Evolutionary conservation across 2,797 vertebrate genomes (phyloP), one percentile per base, ranked within the genome.

Genomic region (Trichosurus vulpecula): DNA sequence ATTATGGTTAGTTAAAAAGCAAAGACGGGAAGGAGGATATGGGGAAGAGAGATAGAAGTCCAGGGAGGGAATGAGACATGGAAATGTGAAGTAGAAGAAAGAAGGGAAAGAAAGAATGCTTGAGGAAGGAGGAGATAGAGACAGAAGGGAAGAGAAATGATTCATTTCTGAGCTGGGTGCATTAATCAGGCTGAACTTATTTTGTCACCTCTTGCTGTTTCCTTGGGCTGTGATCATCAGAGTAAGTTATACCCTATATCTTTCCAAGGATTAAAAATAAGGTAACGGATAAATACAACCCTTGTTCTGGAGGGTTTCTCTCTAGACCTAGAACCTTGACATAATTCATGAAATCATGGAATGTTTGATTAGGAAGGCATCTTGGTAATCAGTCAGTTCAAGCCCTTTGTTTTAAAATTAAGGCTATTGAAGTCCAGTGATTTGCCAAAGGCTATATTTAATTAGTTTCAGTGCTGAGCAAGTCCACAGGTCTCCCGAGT

Each of bases 91-190:
- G 31, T 90, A 91, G 31, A 94, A 29, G 54, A 53, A 81, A 87
- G 29, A 61, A 92, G 53, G 81, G 35, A 74, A 55, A 74, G 81
- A 74, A 55, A 74, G 55, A 90, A n/a, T 27, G 0, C 52, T 87
- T 22, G 47, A 89, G 52, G 8, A 52, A 19, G 25, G 4, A 87
- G 66, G 4, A 0, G 35, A 30, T 30, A 10, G 55, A 8, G 30
- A 56, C 55, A 90, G 51, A 94, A 55, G 74, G 94, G 31, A 94
- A 54, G 31, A 19, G 92, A 52, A 81, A 52, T 61, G 81, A 47
- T 19, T 58, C 29, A 74, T 92, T 94, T 93, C 81, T 91, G 90
- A 41, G 31, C 10, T 25, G 6, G 52, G 6, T 89, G 8, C 90
- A 53, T 74, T 90, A 30, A 14, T 90, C 54, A 94, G 90, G 22